A percentile compares a stretch with the other conserved stretches of the same genome.
These are phyloP conservation scores for Poeciliopsis gracilis DNA, from an alignment of 2,797 vertebrate species.

Conservation along the genomic window DNA sequence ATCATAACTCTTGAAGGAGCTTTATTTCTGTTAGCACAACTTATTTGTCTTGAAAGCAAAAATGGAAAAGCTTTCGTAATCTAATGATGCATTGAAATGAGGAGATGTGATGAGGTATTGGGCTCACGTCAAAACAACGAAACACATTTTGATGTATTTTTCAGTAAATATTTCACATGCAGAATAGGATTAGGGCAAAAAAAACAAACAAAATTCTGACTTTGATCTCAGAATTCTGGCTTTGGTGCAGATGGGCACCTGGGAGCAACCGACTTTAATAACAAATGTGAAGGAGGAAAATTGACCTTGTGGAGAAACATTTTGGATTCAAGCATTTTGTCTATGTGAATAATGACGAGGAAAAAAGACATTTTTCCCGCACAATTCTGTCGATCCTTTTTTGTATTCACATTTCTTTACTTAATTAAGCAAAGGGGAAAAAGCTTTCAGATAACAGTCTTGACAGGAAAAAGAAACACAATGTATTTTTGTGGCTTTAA, in stretches of 20 bases:
- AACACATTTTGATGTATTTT: neutral
- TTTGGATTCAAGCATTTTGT: neutral
- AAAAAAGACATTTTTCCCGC: neutral
- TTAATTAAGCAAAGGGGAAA: neutral
- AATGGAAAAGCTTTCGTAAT: neutral
- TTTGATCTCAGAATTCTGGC: neutral
- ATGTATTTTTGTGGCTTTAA: slow-evolving; percentile 17
- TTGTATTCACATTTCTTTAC: neutral
- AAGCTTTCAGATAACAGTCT: neutral
- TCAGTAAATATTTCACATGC: neutral
- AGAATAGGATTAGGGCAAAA: too few relatives aligned
- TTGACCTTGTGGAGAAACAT: neutral
- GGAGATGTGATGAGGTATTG: neutral
- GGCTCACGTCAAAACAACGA: neutral
- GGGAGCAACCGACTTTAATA: neutral
- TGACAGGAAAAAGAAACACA: neutral
- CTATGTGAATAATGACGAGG: too few relatives aligned
- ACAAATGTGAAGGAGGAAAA: neutral
- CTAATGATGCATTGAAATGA: neutral
- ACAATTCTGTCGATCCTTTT: neutral
- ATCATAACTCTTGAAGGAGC: neutral
- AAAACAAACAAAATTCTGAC: too few relatives aligned
- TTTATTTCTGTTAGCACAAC: neutral
- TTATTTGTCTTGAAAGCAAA: neutral
- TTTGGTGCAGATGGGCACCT: neutral